Conservation (phyloP, 2,888 invertebrate genomes). For the Amblyjoppa fuscipennis region DNA sequence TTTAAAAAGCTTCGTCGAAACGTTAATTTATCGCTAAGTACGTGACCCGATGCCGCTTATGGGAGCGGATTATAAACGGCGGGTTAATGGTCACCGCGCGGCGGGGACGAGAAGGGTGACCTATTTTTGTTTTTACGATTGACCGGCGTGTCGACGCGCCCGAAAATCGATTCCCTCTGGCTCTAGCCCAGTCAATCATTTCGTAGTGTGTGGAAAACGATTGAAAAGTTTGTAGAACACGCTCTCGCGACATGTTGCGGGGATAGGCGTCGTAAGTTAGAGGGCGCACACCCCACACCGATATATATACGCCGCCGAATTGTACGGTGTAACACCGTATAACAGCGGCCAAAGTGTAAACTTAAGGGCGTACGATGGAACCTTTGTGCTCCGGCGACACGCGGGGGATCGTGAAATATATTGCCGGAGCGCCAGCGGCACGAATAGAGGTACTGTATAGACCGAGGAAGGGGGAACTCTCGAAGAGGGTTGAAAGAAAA, state of each 20-base stretch:
- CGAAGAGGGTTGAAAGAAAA: slow-evolving; percentile 37
- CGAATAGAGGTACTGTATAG: slow-evolving; percentile 12
- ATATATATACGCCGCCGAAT: slow-evolving; percentile 67
- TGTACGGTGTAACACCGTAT: slow-evolving; percentile 60
- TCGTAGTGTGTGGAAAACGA: slow-evolving; percentile 74
- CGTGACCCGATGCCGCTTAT: neutral
- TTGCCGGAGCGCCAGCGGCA: slow-evolving; percentile 55
- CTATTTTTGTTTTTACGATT: slow-evolving; percentile 28
- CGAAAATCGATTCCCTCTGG: neutral
- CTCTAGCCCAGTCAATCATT: slow-evolving; percentile 25
- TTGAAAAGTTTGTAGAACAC: slow-evolving; percentile 84
- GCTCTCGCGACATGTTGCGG: slow-evolving; percentile 82
- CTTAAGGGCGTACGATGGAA: slow-evolving; percentile 74
- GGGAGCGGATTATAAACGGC: slow-evolving; percentile 18
- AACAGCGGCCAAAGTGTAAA: slow-evolving; percentile 75
- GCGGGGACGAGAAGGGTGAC: neutral
- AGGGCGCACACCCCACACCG: slow-evolving; percentile 72
- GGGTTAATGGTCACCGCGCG: slow-evolving; percentile 1
- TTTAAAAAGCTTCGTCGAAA: slow-evolving; percentile 29
- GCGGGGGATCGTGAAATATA: slow-evolving; percentile 64
- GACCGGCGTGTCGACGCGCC: slow-evolving; percentile 31
- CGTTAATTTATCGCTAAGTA: slow-evolving; percentile 36
- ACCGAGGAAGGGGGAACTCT: slow-evolving; percentile 50
- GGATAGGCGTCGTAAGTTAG: slow-evolving; percentile 83
- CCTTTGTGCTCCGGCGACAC: slow-evolving; percentile 55